A percentile compares a stretch with the other conserved stretches of the same genome.
phyloP scores from a whole-genome alignment of 2,113 vertebrate species.

The Laterallus jamaicensis region DNA sequence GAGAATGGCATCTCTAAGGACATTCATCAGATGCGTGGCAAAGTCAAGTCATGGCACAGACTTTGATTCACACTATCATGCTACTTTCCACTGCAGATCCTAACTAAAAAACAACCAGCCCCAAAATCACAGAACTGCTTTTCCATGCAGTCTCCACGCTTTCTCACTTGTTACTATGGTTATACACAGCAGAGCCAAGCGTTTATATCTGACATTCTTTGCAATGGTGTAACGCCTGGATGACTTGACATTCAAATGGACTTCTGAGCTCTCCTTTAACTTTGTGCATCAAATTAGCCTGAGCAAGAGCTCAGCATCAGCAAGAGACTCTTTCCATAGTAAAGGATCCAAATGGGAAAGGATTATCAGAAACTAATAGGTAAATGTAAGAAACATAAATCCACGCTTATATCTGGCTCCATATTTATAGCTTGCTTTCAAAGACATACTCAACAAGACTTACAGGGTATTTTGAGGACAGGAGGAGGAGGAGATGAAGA shows the following conservation, averaged over 20 bases:
- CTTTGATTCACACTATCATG: background rate
- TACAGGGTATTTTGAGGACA: background rate
- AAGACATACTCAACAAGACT: background rate
- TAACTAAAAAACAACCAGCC: background rate
- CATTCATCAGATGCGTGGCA: accelerated
- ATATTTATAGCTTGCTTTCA: background rate
- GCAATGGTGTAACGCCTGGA: background rate
- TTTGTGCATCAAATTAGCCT: background rate
- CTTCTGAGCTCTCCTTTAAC: background rate
- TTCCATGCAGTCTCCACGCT: background rate
- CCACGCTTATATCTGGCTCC: background rate
- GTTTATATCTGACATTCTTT: background rate
- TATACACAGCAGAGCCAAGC: background rate
- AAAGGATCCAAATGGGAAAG: background rate
- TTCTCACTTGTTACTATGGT: background rate
- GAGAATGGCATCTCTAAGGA: background rate
- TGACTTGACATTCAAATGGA: background rate
- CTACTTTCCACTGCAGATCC: background rate
- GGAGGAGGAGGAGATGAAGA: background rate
- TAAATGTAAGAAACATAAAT: background rate
- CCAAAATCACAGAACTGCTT: background rate
- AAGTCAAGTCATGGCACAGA: background rate
- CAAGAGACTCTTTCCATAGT: background rate
- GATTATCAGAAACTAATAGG: background rate
- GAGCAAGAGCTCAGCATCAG: background rate